phyloP scores from a whole-genome alignment of 2,797 vertebrate species.

The Tangara arthus region DNA sequence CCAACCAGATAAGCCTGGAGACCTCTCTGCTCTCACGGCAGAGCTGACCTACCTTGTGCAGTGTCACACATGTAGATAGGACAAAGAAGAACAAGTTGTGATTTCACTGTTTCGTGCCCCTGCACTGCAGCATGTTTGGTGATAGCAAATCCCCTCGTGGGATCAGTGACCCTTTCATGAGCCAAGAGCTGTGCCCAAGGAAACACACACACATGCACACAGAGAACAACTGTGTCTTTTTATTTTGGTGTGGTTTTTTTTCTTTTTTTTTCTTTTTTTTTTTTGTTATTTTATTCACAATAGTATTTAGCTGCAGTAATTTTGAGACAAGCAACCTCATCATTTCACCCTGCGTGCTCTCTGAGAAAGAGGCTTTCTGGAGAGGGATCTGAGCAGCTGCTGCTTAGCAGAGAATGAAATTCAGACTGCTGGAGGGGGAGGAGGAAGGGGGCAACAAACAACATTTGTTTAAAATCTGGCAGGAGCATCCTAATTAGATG shows the following conservation, averaged over 20 bases:
- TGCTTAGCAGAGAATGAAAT: constrained; percentile 49
- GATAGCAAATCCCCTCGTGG: background rate
- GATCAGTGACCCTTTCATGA: background rate
- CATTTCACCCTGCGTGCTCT: background rate
- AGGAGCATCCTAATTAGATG: constrained; percentile 41
- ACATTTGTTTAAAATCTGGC: constrained; percentile 63
- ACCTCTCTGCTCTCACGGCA: background rate
- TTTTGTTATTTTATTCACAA: background rate
- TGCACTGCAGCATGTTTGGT: background rate
- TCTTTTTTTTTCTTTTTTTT: no score
- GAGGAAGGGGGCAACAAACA: constrained; percentile 49
- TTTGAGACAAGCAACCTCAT: constrained; percentile 12
- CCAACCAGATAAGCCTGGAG: background rate
- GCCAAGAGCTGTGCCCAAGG: background rate
- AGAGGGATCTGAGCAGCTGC: constrained; percentile 64
- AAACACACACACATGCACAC: background rate
- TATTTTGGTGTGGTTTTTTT: background rate
- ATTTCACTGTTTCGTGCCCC: background rate
- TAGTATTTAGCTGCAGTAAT: background rate
- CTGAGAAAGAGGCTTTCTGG: constrained; percentile 35
- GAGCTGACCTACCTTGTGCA: background rate
- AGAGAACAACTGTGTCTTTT: background rate
- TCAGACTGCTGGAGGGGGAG: background rate
- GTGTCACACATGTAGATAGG: background rate
- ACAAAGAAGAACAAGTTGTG: background rate